A percentile compares a stretch with the other conserved stretches of the same genome.
phyloP scores from a whole-genome alignment of 2,113 vertebrate species.

The Oxyruncus cristatus region DNA sequence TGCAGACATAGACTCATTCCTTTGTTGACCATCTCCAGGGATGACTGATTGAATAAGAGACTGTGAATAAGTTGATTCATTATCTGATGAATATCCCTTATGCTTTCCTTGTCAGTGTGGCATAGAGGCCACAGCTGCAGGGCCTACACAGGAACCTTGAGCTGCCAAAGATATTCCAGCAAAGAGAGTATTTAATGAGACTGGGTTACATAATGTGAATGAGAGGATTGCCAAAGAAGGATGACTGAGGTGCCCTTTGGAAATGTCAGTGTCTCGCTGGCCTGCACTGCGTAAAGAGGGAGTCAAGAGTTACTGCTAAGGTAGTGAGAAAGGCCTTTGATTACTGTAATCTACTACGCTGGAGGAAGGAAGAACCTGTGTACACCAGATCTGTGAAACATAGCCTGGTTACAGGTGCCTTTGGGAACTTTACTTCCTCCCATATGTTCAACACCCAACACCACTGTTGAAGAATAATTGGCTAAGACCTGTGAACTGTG shows the following conservation, averaged over 20 bases:
- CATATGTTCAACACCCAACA: not conserved
- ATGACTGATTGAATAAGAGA: constrained; percentile 1
- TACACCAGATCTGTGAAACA: not conserved
- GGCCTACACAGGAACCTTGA: not conserved
- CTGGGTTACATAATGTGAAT: not conserved
- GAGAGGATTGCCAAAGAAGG: not conserved
- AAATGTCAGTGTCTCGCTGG: not conserved
- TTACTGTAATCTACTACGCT: not conserved
- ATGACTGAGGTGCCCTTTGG: not conserved
- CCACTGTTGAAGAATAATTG: not conserved
- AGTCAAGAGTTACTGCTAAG: not conserved
- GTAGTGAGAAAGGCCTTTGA: not conserved
- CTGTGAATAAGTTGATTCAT: constrained; percentile 52
- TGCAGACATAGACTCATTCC: not conserved
- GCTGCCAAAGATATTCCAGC: not conserved
- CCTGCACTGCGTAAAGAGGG: not conserved
- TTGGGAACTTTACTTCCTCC: not conserved
- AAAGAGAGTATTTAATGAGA: not conserved
- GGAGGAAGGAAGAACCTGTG: not conserved
- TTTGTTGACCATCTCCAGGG: constrained; percentile 29
- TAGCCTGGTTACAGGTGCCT: accelerated
- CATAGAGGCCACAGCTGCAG: constrained; percentile 35
- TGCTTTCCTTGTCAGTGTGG: not conserved
- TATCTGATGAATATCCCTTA: constrained; percentile 26
- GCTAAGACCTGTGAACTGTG: not conserved